Base-by-base conservation (phyloP, 2,113 vertebrate genomes). In the Plectropomus leopardus region DNA sequence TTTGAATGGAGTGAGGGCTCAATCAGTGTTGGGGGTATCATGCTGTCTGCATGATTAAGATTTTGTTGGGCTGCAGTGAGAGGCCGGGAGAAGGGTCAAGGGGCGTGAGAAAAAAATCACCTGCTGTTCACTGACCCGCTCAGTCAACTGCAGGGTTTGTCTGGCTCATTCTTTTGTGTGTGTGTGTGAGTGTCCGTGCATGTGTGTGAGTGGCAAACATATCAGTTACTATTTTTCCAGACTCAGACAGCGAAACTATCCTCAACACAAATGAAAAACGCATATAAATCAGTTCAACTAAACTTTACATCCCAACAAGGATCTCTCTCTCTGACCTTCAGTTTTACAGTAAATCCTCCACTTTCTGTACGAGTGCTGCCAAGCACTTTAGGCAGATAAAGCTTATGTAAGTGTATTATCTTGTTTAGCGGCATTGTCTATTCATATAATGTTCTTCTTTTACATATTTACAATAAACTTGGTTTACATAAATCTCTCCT, bases 101-200 rank as follows among this genome's bases (percentile, higher is more conserved):
- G 70, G 83, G 85, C 86, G 67, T 88, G 88, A 86, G 90, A 91
- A 93, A 92, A 92, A 89, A 78, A 85, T 85, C 92, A 91, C 89
- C 91, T 91, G 84, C 88, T 90, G 88, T 71, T 88, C 50, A 67
- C 53, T 84, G 80, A 83, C 84, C 80, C 26, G 16, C 85, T 88
- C 87, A 87, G 86, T 88, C 83, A 70, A 68, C 51, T 71, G 58
- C 72, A 69, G 53, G 78, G 74, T 78, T 60, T 71, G 80, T 80
- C 81, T 82, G 68, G 21, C 58, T 76, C 51, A 7, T 28, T 77
- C 40, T 53, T 15, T 21, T 50, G 19, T 50, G 21, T 9, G 5
- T 34, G 7, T 57, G 58, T 42, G 19, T 55, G 48, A 21, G 50
- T 69, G 28, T n/a, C 0, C n/a, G 19, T 50, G 21, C 9, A 11